A percentile compares a stretch with the other conserved stretches of the same genome.
These are phyloP conservation scores for Jacana jacana DNA, from an alignment of 2,113 vertebrate species.

Conservation along the genomic window DNA sequence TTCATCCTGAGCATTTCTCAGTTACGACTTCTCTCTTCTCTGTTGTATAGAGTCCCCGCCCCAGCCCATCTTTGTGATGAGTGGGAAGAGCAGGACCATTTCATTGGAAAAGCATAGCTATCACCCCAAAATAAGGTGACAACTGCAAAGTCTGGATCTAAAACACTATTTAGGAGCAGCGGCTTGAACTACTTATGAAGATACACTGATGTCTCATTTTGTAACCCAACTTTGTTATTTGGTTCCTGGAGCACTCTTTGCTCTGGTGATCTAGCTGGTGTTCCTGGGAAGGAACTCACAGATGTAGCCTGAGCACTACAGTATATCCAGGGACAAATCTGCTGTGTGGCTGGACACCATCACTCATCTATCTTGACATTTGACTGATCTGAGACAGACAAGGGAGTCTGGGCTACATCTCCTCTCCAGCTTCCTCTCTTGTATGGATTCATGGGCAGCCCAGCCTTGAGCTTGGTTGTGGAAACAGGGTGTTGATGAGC, in stretches of 20 bases:
- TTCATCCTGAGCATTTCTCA: not conserved
- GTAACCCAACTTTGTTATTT: not conserved
- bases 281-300: not conserved
- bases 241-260: not conserved
- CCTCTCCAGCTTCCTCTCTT: not conserved
- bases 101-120: not conserved
- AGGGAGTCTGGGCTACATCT: not conserved
- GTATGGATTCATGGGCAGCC: not conserved
- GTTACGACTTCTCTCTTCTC: not conserved
- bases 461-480: not conserved
- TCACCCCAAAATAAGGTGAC: not conserved
- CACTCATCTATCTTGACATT: not conserved
- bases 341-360: not conserved
- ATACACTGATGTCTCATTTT: not conserved
- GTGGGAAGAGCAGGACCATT: not conserved
- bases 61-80: not conserved
- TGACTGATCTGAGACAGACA: not conserved
- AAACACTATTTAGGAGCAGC: not conserved
- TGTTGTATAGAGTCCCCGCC: not conserved
- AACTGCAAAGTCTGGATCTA: not conserved
- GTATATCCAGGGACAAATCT: not conserved
- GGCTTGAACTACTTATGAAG: not conserved
- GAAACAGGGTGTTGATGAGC: not conserved
- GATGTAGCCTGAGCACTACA: not conserved
- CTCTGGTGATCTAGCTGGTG: not conserved